These are phyloP conservation scores for Pseudopodoces humilis DNA, from an alignment of 2,113 vertebrate genomes.

Conservation along the genomic window DNA sequence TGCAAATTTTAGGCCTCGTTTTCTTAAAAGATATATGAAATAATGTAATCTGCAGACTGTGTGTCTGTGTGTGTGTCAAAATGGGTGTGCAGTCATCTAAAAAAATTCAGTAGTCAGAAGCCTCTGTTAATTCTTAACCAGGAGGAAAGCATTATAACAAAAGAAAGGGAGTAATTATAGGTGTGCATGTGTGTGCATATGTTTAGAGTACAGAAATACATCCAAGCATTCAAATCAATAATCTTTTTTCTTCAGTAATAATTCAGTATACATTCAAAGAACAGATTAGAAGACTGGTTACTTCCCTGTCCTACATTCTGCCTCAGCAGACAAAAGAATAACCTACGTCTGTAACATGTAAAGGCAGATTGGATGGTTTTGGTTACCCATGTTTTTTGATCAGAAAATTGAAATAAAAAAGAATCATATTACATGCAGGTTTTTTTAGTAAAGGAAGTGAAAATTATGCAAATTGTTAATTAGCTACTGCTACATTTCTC, in stretches of 20 bases:
- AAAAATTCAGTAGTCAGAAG: neutral
- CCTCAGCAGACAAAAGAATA: neutral
- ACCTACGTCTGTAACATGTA: neutral
- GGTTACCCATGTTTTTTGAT: neutral
- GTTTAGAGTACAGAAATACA: neutral
- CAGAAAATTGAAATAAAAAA: neutral
- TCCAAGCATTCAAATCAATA: neutral
- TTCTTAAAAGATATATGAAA: slow-evolving; percentile 44
- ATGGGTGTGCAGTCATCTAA: neutral
- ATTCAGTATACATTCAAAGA: neutral
- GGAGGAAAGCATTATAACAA: neutral
- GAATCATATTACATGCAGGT: neutral
- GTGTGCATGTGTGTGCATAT: neutral
- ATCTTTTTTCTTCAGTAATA: neutral
- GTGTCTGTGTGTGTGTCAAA: neutral
- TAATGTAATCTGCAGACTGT: neutral
- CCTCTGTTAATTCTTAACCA: neutral
- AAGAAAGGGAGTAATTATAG: neutral
- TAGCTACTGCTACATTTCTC: neutral
- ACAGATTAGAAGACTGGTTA: neutral
- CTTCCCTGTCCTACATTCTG: neutral
- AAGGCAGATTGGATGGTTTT: neutral
- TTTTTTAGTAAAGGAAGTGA: neutral
- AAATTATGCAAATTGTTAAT: slow-evolving; percentile 5
- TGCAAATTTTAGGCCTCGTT: neutral